Evolutionary conservation across 2,113 vertebrate genomes (phyloP).

Genomic region (Hemicordylus capensis): DNA sequence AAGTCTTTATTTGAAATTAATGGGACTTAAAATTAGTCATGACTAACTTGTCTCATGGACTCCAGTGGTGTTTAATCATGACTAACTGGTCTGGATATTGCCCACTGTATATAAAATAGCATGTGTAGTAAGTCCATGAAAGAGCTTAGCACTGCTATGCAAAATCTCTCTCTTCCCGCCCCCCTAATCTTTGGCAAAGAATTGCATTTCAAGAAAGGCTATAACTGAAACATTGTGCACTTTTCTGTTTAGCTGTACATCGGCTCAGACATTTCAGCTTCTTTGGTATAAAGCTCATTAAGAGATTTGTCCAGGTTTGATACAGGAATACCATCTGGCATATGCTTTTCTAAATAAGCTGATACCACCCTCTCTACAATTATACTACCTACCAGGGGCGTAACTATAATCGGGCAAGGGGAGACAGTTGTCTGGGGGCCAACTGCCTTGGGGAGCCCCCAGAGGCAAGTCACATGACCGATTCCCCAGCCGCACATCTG

Average conservation of each 20-base stretch:
- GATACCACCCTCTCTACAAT: neutral
- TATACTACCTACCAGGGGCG: too few species aligned
- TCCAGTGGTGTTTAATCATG: too few species aligned
- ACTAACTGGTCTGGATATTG: too few species aligned
- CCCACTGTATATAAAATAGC: neutral
- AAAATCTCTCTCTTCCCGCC: neutral
- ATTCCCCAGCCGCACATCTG: too few species aligned
- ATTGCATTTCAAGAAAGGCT: accelerated
- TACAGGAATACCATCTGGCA: neutral
- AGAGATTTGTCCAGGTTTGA: neutral
- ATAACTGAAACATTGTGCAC: accelerated
- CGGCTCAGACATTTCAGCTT: accelerated
- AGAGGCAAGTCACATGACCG: too few species aligned
- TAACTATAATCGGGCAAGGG: too few species aligned
- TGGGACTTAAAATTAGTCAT: too few species aligned
- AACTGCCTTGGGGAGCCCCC: too few species aligned
- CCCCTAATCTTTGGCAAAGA: neutral
- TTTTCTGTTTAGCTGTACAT: accelerated
- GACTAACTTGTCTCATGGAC: too few species aligned
- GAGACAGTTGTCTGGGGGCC: too few species aligned
- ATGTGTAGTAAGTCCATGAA: accelerated
- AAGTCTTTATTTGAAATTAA: too few species aligned
- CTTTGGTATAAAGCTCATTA: neutral
- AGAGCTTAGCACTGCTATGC: accelerated
- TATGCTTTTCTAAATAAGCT: neutral